Conservation (phyloP, 2,113 vertebrate species). For the Lonchura striata region DNA sequence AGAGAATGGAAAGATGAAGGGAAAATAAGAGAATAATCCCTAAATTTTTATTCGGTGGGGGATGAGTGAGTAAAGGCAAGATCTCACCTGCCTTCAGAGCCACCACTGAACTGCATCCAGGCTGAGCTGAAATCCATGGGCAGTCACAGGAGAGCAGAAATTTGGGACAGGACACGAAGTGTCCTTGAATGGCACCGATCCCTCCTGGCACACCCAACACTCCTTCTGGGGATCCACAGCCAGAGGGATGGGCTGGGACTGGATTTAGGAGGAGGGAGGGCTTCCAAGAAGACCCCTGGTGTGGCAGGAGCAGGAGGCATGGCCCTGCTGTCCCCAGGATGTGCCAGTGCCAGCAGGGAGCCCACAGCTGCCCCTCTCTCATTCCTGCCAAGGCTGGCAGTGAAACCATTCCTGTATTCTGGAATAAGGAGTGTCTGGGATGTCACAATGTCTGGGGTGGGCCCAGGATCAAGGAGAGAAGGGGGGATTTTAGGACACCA, state of each 20-base stretch:
- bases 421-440: neutral
- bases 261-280: neutral
- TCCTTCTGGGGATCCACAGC: neutral
- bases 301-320: neutral
- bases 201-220: fast-evolving
- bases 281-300: neutral
- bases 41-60: neutral
- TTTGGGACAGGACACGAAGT: fast-evolving
- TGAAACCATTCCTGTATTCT: fast-evolving
- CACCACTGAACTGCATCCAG: neutral
- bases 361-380: too few relatives aligned
- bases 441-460: neutral
- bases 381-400: neutral
- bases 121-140: too few relatives aligned
- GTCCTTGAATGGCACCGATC: fast-evolving
- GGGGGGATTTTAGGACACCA: neutral
- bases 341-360: neutral
- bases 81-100: neutral
- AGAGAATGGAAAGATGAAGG: neutral
- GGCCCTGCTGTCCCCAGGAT: fast-evolving
- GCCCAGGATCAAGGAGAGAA: neutral
- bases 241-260: fast-evolving
- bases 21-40: neutral
- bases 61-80: neutral
- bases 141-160: neutral